Conservation (phyloP, 2,113 vertebrate species). For the Alethe castanea region DNA sequence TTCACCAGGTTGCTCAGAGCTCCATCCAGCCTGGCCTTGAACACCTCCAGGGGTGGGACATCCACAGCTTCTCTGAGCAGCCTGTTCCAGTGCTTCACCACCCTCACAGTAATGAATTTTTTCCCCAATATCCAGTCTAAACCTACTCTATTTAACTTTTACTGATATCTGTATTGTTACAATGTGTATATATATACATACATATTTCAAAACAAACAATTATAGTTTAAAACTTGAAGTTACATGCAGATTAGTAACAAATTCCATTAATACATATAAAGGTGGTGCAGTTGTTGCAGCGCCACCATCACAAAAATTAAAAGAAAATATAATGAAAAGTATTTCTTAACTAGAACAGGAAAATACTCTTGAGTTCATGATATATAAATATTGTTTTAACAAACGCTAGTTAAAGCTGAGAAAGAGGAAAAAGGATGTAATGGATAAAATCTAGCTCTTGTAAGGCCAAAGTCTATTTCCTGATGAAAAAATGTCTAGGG, state of each 20-base stretch:
- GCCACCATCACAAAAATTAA: not conserved
- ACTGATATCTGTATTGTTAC: not conserved
- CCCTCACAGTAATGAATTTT: not conserved
- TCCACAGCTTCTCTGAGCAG: not conserved
- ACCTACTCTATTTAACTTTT: not conserved
- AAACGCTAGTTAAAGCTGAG: not conserved
- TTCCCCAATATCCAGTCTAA: not conserved
- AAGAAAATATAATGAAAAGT: not conserved
- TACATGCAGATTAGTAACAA: not conserved
- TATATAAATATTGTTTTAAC: not conserved
- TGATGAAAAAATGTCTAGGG: not conserved
- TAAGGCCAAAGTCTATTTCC: not conserved
- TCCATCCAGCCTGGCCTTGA: not conserved
- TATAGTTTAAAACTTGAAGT: not conserved
- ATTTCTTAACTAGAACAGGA: not conserved
- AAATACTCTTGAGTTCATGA: not conserved
- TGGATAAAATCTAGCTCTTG: not conserved
- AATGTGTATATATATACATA: not conserved
- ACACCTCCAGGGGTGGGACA: not conserved
- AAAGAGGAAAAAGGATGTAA: not conserved
- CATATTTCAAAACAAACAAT: not conserved
- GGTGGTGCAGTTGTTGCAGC: not conserved
- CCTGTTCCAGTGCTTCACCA: not conserved
- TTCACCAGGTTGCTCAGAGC: not conserved
- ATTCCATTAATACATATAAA: not conserved